Conservation (phyloP, 2,113 vertebrate genomes). For the Tricholaema leucomelas region DNA sequence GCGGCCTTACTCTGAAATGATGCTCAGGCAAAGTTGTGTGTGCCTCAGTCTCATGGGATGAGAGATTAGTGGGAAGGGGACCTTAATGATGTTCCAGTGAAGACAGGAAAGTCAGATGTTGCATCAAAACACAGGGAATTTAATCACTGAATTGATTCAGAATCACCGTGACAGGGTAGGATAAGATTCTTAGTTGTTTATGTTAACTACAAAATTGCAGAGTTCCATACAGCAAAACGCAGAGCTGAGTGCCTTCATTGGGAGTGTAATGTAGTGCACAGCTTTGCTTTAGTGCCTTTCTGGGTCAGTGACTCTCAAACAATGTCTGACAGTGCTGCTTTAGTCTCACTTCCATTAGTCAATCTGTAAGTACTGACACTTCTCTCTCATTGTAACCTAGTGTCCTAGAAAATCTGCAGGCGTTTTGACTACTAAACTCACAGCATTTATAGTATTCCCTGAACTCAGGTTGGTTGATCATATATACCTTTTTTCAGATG, state of each 20-base stretch:
- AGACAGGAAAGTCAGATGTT: neutral
- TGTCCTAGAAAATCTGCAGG: neutral
- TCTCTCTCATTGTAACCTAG: neutral
- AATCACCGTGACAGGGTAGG: neutral
- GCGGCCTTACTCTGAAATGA: neutral
- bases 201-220: neutral
- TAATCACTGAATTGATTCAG: neutral
- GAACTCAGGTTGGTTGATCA: neutral
- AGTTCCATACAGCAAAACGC: neutral
- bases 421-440: neutral
- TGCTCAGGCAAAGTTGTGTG: neutral
- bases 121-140: neutral
- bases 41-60: neutral
- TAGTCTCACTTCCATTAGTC: neutral
- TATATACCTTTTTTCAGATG: conserved; percentile 1
- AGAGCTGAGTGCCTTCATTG: neutral
- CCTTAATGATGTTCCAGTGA: neutral
- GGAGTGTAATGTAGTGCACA: neutral
- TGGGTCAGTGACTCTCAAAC: conserved; percentile 29
- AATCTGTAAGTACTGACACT: neutral
- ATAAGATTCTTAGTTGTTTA: neutral
- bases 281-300: conserved; percentile 30
- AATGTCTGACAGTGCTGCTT: neutral
- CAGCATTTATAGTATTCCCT: neutral
- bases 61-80: neutral